Evolutionary conservation across 2,888 invertebrate species (phyloP), one percentile per base, ranked within the genome.

Genomic region (Apotomis betuletana): DNA sequence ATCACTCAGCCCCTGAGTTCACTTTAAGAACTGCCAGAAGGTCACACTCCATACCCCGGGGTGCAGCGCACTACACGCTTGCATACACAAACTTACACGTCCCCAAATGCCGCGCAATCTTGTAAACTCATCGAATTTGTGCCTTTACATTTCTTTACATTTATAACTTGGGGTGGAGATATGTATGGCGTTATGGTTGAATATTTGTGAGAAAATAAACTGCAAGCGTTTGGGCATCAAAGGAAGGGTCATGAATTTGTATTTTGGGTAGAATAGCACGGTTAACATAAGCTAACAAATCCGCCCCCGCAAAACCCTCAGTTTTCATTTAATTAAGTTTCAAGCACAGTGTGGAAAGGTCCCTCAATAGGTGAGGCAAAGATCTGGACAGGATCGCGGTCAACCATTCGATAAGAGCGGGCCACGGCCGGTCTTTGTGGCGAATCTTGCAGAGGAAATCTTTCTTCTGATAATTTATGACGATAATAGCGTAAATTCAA

Each of bases 1-100:
- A 84, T 85, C 82, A 83, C 85, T 85, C 79, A 81, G 87, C 85
- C 87, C 90, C 79, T 80, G 75, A 74, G 78, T 80, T 80, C 82
- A 81, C 79, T 77, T 78, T 79, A 79, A 80, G 81, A 79, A 80
- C 82, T 65, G 65, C 55, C 65, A 65, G 65, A 65, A 65, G 65
- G 65, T 59, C 73, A 46, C 65, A 65, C 57, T 65, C 57, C 46
- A 65, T 65, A 65, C 55, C 65, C 65, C 75, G 74, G 76, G 46
- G 67, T 51, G 51, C 70, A 68, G 27, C 27, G 27, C 2, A 27
- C 27, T 69, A 71, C 69, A 73, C 67, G 73, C 70, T 73, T 74
- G 63, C 69, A 49, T 69, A 55, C 54, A 52, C 27, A 55, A 65
- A 62, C 62, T 55, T 46, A 57, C 15, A 61, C 12, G 49, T 49